Evolutionary conservation across 2,888 invertebrate species (phyloP), one percentile per base, ranked within the genome.

Genomic region (Venustoraphidia nigricollis): DNA sequence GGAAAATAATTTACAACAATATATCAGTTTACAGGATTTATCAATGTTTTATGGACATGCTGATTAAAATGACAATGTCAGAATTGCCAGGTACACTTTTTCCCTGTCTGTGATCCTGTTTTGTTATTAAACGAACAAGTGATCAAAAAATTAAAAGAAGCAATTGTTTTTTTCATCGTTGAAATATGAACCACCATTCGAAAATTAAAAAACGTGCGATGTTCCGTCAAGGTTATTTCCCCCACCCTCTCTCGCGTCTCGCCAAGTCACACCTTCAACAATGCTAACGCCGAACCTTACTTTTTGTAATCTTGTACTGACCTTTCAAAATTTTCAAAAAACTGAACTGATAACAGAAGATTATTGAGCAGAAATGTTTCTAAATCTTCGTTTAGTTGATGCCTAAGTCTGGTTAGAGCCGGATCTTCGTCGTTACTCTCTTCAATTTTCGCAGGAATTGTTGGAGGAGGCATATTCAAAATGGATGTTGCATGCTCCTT

Each of bases 311-410:
- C 10, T 9, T 35, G 35, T 41, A 65, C 75, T 71, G 64, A 87
- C 87, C 76, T 73, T 62, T 86, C 81, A 59, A 76, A 87, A 62
- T 88, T 82, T 54, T 80, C 77, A 58, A 85, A 86, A 66, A 89
- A 87, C 65, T 87, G 84, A 17, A 84, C 71, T 10, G 79, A 77
- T 62, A 87, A 71, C 47, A 86, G 69, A 49, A 86, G 73, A 61
- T 88, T 84, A 61, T 89, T 87, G 10, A 88, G 64, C 9, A 88
- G 66, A 62, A 89, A 89, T 4, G 74, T 70, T 57, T 83, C 77
- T 8, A 81, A 72, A 55, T 81, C 75, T 8, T 70, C 69, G 41
- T 70, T 66, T 11, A 83, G 69, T 58, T 79, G 75, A 56, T 72
- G 68, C 54, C 73, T 67, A 70, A 86, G 68, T 41, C 68, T 67